These are phyloP conservation scores for Netta rufina DNA, from an alignment of 2,797 vertebrate genomes.

Conservation along the genomic window DNA sequence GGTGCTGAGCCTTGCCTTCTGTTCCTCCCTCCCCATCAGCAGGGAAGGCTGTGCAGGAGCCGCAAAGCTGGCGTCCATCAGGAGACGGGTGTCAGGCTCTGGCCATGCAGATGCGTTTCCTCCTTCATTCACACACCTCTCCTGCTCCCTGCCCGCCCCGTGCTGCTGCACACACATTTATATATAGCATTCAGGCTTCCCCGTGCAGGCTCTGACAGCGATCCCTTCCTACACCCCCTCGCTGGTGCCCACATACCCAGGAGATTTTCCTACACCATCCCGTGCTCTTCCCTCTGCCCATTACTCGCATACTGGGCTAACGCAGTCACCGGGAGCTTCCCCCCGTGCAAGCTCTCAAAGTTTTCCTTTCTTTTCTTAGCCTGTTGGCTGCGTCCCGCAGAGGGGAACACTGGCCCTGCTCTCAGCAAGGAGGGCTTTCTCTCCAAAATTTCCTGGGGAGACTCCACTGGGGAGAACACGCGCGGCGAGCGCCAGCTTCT, in stretches of 20 bases:
- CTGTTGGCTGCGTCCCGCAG: not conserved
- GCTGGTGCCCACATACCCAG: not conserved
- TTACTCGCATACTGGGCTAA: not conserved
- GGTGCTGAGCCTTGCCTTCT: not conserved
- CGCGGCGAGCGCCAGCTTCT: not conserved
- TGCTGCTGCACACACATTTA: not conserved
- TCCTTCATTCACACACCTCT: not conserved
- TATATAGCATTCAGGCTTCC: slow-evolving; percentile 7
- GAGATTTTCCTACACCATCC: slow-evolving; percentile 17
- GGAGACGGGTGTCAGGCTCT: not conserved
- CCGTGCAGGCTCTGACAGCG: not conserved
- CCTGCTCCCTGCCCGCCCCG: not conserved
- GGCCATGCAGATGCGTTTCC: not conserved
- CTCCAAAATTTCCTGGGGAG: slow-evolving; percentile 13
- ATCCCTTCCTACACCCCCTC: not conserved
- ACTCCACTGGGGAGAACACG: not conserved
- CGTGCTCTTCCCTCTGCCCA: not conserved
- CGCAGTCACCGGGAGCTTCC: slow-evolving; percentile 7
- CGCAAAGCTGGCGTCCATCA: not conserved
- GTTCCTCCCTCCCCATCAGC: not conserved
- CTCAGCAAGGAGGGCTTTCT: not conserved
- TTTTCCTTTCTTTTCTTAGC: slow-evolving; percentile 39
- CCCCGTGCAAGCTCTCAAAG: not conserved
- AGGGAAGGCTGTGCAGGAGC: not conserved
- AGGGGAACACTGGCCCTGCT: not conserved